Evolutionary conservation across 2,797 vertebrate genomes (phyloP), one percentile per base, ranked within the genome.

Genomic region (Anguilla megastoma): DNA sequence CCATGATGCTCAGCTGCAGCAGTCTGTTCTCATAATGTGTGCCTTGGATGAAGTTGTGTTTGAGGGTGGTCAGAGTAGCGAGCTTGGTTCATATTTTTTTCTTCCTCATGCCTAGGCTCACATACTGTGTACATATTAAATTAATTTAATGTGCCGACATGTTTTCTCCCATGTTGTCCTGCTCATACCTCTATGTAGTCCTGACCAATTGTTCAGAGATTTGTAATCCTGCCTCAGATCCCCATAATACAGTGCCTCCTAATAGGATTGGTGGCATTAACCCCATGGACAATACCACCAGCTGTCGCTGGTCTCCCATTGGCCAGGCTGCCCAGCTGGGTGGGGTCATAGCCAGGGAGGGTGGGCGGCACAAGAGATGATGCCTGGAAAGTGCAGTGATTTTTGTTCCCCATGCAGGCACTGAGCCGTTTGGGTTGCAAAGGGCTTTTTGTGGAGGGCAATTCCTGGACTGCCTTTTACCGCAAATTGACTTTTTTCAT

Each of bases 211-310:
- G 97, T 97, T 96, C 95, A 96, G 96, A 97, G 96, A 96, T 93
- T 94, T 95, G 94, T 99, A 99, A 99, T 98, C 98, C 97, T 95
- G 96, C 96, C 96, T 95, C 92, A 94, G 95, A 96, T 95, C 96
- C 94, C 92, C 95, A 93, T 94, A 93, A 93, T 93, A 94, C 93
- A 93, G 92, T 5, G 91, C 85, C 54, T 85, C 87, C 93, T 96
- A 96, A 97, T 96, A 96, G 95, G 96, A 96, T 97, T 92, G 60
- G 92, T 91, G 92, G 95, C 93, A 96, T 96, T 97, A 97, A 96
- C 95, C 93, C 92, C 90, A 91, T 94, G 93, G 94, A 95, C 95
- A 95, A 94, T 94, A 91, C 91, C 90, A 87, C 95, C 96, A 96
- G 96, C 95, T 97, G 96, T 96, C 95, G 86, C 92, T 92, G 95